phyloP scores from a whole-genome alignment of 2,888 invertebrate genomes.

The Monochamus alternatus region DNA sequence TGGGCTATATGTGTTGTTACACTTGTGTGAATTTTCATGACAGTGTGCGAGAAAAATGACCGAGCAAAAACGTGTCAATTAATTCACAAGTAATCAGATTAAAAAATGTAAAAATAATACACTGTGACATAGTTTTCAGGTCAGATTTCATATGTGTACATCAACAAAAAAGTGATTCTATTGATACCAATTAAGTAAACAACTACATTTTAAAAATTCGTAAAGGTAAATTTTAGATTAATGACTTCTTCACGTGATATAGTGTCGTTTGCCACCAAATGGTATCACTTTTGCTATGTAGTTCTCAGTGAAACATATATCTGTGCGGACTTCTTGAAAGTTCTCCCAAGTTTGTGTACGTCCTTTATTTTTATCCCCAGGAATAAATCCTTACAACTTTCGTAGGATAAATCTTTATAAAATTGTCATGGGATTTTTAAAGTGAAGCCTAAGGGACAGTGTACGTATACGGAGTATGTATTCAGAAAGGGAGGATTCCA shows the following conservation, averaged over 20 bases:
- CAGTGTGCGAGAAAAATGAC: no score
- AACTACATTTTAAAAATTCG: no score
- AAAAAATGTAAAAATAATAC: no score
- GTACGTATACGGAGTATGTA: background rate
- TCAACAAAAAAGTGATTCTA: no score
- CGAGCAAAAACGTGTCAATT: no score
- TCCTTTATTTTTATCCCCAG: background rate
- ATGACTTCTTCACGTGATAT: background rate
- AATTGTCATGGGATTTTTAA: slow-evolving; percentile 2
- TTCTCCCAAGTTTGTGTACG: background rate
- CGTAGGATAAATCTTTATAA: slow-evolving; percentile 1
- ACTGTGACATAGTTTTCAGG: no score
- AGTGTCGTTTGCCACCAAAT: background rate
- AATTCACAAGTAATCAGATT: no score
- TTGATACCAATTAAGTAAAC: no score
- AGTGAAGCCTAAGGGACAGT: background rate
- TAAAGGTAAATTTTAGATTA: background rate
- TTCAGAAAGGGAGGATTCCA: no score
- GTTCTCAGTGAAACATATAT: background rate
- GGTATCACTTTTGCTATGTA: background rate
- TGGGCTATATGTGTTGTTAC: no score
- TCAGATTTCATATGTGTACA: no score
- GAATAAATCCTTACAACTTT: background rate
- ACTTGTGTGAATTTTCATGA: no score
- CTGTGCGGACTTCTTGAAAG: background rate